Conservation (phyloP, 2,113 vertebrate genomes). For the Urocynchramus pylzowi region DNA sequence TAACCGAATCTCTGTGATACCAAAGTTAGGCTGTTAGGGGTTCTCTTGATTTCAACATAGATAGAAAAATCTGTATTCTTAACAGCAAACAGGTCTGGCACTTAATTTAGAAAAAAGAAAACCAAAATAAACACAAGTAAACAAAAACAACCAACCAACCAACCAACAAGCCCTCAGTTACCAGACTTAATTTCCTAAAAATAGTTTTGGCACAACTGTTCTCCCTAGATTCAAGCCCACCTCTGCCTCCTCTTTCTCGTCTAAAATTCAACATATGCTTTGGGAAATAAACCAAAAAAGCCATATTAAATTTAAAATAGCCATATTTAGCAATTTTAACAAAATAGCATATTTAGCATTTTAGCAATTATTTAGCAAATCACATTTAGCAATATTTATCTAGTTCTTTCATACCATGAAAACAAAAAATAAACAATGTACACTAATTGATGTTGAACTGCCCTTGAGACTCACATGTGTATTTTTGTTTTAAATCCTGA, state of each 20-base stretch:
- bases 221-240: neutral
- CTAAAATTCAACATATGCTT: neutral
- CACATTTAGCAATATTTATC: no score
- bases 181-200: neutral
- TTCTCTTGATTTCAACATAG: neutral
- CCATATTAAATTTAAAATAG: neutral
- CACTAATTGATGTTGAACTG: neutral
- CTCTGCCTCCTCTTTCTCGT: neutral
- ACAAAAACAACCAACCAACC: neutral
- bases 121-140: neutral
- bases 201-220: neutral
- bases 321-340: no score
- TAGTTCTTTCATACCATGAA: neutral
- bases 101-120: neutral
- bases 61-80: neutral
- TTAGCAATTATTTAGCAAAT: no score
- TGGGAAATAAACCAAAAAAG: neutral
- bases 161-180: neutral
- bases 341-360: no score
- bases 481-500: neutral
- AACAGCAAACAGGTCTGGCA: neutral
- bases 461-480: neutral
- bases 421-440: neutral
- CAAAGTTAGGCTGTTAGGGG: accelerated
- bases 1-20: neutral